phyloP scores from a whole-genome alignment of 2,797 vertebrate species.

The Intellagama lesueurii region DNA sequence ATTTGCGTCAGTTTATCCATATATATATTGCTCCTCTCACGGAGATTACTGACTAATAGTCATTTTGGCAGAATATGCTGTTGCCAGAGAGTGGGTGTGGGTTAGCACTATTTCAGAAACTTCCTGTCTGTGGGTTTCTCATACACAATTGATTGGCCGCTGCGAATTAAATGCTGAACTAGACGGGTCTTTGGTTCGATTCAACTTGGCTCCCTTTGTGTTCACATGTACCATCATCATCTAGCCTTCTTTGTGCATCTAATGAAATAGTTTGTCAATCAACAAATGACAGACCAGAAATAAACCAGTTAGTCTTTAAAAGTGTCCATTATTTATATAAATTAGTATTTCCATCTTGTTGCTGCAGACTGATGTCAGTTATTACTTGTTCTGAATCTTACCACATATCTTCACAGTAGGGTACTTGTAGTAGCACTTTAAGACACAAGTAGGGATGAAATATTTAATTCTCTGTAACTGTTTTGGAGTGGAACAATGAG shows the following conservation, averaged over 20 bases:
- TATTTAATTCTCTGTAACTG: slow-evolving; percentile 5
- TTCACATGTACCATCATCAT: neutral
- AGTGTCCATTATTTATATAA: neutral
- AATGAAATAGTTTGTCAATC: neutral
- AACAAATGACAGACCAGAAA: neutral
- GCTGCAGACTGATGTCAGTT: neutral
- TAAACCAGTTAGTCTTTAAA: neutral
- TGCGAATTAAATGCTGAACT: neutral
- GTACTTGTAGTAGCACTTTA: slow-evolving; percentile 10
- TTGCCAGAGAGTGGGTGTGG: neutral
- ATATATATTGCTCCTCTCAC: neutral
- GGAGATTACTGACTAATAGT: neutral
- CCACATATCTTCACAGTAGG: slow-evolving; percentile 18
- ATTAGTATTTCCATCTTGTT: neutral
- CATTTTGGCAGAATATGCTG: neutral
- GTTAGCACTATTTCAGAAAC: neutral
- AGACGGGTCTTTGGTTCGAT: neutral
- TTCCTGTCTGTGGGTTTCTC: neutral
- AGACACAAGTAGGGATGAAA: slow-evolving; percentile 38
- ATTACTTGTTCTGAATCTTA: neutral
- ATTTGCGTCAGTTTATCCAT: neutral
- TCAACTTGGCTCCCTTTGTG: neutral
- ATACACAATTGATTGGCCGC: neutral
- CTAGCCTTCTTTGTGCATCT: neutral
- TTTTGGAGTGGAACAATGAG: slow-evolving; percentile 46